Evolutionary conservation across 2,113 vertebrate genomes (phyloP).

Genomic region (human (Homo sapiens)): DNA sequence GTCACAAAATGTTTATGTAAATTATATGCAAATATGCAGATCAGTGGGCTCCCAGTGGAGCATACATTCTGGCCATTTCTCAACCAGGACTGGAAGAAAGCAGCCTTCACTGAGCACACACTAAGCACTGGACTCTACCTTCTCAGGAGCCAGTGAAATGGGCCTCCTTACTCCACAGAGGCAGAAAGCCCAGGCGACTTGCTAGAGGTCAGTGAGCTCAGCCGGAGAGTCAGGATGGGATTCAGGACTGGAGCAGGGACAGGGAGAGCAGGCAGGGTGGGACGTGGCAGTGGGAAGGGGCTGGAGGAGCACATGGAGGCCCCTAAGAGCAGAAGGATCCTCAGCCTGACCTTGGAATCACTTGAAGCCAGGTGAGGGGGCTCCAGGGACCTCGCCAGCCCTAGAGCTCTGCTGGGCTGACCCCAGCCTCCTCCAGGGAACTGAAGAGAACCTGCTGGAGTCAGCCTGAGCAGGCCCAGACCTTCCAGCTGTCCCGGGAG

Average conservation of each 20-base stretch:
- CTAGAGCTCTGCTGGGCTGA: neutral
- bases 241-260: neutral
- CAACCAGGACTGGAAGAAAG: neutral
- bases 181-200: neutral
- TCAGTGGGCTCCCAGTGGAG: neutral
- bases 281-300: neutral
- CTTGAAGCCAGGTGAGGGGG: neutral
- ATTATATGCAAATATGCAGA: constrained; percentile 14
- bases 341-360: neutral
- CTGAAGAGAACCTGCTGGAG: neutral
- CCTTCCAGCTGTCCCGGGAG: neutral
- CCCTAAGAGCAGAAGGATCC: neutral
- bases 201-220: neutral
- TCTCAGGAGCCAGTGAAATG: neutral
- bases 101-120: neutral
- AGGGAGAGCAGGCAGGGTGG: neutral
- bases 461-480: neutral
- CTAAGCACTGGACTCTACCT: fast-evolving
- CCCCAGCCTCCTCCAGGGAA: neutral
- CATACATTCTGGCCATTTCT: neutral
- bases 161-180: neutral
- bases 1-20: constrained; percentile 6
- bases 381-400: neutral
- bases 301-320: neutral
- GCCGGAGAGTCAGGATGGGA: neutral